Evolutionary conservation across 2,113 vertebrate species (phyloP).

Genomic region (Oreocharis arfaki): DNA sequence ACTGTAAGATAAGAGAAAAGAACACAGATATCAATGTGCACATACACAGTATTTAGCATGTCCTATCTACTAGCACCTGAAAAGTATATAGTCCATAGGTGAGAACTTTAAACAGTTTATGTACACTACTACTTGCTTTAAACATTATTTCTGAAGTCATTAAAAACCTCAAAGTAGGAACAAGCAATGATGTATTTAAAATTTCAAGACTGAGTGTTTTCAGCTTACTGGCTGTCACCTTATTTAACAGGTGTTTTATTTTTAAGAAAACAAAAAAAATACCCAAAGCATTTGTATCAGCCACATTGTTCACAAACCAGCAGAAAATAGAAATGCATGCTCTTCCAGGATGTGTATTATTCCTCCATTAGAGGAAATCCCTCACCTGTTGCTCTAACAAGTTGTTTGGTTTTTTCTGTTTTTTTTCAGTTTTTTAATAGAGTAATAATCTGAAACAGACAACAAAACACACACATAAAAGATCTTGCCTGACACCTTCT

Average conservation of each 20-base stretch:
- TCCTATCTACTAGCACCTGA: not conserved
- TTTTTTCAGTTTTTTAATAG: not conserved
- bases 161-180: not conserved
- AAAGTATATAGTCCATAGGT: not conserved
- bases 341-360: not conserved
- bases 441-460: not conserved
- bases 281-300: not conserved
- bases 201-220: not conserved
- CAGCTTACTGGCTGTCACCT: not conserved
- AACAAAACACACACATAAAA: not conserved
- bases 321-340: not conserved
- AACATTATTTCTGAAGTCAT: not conserved
- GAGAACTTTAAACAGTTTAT: slow-evolving; percentile 4
- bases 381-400: not conserved
- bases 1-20: slow-evolving; percentile 15
- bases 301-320: not conserved
- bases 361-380: not conserved
- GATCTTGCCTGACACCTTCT: not conserved
- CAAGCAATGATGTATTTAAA: not conserved
- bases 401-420: not conserved
- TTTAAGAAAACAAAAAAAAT: not conserved
- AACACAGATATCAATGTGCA: not conserved
- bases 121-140: not conserved
- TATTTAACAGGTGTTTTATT: not conserved
- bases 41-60: not conserved